phyloP scores from a whole-genome alignment of 2,888 invertebrate genomes.

The Lasioglossum leucozonium region DNA sequence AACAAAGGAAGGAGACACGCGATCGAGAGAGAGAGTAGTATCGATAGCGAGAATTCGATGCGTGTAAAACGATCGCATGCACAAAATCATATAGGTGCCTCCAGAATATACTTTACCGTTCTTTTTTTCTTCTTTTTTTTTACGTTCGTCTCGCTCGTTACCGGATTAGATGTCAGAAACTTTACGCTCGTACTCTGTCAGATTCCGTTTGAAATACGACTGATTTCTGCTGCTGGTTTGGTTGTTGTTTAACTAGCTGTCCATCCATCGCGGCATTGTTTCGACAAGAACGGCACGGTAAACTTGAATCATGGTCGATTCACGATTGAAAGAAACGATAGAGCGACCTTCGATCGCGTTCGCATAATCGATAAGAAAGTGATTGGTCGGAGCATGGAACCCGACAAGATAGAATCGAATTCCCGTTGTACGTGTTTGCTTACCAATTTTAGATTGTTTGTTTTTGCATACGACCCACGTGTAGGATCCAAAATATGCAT shows the following conservation, averaged over 20 bases:
- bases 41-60: neutral
- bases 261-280: neutral
- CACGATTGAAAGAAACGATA: constrained; percentile 20
- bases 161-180: no score
- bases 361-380: constrained; percentile 37
- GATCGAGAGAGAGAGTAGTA: neutral
- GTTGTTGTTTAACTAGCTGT: neutral
- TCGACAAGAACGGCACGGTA: neutral
- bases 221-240: neutral
- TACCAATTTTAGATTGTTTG: no score
- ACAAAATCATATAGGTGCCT: constrained; percentile 19
- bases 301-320: constrained; percentile 23
- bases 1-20: neutral
- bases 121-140: neutral
- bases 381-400: neutral
- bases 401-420: neutral
- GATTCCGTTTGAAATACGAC: neutral
- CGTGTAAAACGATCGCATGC: constrained; percentile 5
- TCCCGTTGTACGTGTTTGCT: no score
- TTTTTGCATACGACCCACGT: no score
- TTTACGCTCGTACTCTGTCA: neutral
- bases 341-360: constrained; percentile 19
- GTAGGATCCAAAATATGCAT: no score
- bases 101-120: no score
- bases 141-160: neutral